phyloP scores from a whole-genome alignment of 2,797 vertebrate species.

The Trematomus bernacchii region DNA sequence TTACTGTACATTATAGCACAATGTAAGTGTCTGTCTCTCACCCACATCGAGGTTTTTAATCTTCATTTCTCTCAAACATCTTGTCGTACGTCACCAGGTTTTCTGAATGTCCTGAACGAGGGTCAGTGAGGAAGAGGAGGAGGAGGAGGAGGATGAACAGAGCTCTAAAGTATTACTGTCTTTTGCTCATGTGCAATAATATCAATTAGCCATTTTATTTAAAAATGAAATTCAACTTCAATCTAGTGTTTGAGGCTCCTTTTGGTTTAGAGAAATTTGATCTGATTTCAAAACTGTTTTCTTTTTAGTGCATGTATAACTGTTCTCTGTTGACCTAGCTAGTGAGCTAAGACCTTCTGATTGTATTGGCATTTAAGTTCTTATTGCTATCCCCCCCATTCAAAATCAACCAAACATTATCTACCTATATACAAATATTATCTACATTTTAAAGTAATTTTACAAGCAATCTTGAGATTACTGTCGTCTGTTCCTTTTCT shows the following conservation, averaged over 20 bases:
- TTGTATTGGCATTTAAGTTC: constrained; percentile 80
- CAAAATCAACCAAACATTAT: constrained; percentile 81
- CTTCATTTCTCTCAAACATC: constrained; percentile 18
- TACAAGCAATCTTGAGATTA: constrained; percentile 74
- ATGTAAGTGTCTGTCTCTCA: constrained; percentile 68
- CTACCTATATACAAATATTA: constrained; percentile 82
- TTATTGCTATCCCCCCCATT: constrained; percentile 64
- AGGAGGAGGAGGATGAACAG: constrained; percentile 58
- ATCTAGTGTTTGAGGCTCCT: constrained; percentile 32
- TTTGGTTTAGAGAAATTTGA: constrained; percentile 58
- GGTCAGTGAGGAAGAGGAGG: constrained; percentile 37
- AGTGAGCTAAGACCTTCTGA: constrained; percentile 85
- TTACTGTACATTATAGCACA: constrained; percentile 84
- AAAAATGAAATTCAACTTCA: constrained; percentile 64
- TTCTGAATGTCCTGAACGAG: constrained; percentile 73
- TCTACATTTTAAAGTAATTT: constrained; percentile 80
- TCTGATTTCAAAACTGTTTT: constrained; percentile 25
- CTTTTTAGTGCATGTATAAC: constrained; percentile 77
- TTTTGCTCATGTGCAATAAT: constrained; percentile 87
- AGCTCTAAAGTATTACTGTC: constrained; percentile 82
- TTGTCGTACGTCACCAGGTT: constrained; percentile 56
- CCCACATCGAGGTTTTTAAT: constrained; percentile 46
- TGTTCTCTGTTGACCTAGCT: constrained; percentile 79
- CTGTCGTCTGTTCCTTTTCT: constrained; percentile 60
- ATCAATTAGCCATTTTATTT: constrained; percentile 82